Percentiles rank a stretch among this genome's conserved stretches.
Evolutionary conservation across 2,113 vertebrate genomes (phyloP).

Genomic region (Oxygymnocypris stewartii): DNA sequence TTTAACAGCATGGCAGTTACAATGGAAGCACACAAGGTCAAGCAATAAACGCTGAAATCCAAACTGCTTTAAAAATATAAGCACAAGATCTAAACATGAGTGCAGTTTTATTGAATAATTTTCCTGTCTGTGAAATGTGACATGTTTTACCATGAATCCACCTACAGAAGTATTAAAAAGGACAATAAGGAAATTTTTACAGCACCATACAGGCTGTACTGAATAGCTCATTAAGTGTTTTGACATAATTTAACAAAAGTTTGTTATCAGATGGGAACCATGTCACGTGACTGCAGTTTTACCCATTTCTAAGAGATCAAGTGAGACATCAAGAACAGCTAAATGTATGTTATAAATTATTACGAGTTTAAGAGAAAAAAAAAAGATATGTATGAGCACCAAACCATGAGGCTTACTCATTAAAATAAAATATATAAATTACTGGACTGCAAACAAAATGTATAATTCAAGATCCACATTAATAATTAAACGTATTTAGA

Average conservation of each 20-base stretch:
- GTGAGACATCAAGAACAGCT: conserved; percentile 8
- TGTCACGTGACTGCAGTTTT: neutral
- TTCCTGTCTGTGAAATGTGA: neutral
- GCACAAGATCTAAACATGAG: neutral
- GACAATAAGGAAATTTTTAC: neutral
- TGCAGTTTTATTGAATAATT: neutral
- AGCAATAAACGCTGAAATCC: neutral
- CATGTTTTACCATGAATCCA: neutral
- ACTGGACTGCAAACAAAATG: conserved; percentile 20
- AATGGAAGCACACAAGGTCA: neutral
- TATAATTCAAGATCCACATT: conserved; percentile 10
- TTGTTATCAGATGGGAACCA: neutral
- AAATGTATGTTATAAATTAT: neutral
- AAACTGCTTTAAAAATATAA: neutral
- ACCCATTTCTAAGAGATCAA: neutral
- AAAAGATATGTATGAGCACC: neutral
- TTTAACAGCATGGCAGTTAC: neutral
- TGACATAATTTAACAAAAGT: neutral
- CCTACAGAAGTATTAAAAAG: neutral
- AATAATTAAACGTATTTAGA: neutral
- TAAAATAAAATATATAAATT: conserved; percentile 21
- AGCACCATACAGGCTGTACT: neutral
- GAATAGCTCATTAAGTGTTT: neutral
- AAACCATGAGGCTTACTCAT: neutral
- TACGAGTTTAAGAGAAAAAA: neutral